Conservation (phyloP, 2,888 invertebrate species). For the Apoda limacodes region DNA sequence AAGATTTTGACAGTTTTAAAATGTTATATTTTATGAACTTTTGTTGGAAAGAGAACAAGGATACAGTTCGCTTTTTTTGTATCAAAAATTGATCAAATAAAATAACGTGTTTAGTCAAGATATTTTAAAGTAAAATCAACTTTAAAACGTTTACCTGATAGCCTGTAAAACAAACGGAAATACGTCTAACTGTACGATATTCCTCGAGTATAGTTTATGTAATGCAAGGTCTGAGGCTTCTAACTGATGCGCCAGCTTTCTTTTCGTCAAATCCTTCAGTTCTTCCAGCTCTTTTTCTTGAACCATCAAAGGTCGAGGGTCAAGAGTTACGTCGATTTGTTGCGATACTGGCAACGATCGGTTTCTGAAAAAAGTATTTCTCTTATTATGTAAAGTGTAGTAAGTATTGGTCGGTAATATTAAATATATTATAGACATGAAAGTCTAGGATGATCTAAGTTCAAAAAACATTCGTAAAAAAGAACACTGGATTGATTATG, state of each 20-base stretch:
- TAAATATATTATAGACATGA: too few species aligned
- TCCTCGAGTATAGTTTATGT: slow-evolving; percentile 73
- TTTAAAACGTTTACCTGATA: slow-evolving; percentile 63
- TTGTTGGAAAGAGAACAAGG: too few species aligned
- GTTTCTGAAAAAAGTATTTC: slow-evolving; percentile 68
- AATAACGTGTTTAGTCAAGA: not conserved
- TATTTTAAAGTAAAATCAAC: too few species aligned
- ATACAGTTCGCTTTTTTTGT: too few species aligned
- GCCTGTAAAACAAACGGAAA: slow-evolving; percentile 72
- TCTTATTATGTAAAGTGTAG: too few species aligned
- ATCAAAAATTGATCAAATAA: too few species aligned
- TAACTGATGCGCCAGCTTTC: slow-evolving; percentile 76
- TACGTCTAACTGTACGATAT: slow-evolving; percentile 74
- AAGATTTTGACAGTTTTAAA: too few species aligned
- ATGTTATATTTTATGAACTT: not conserved
- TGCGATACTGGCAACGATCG: slow-evolving; percentile 70
- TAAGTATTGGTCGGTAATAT: too few species aligned
- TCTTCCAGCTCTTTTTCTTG: slow-evolving; percentile 70
- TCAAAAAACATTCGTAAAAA: too few species aligned
- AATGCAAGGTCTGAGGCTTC: slow-evolving; percentile 75
- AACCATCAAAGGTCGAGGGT: slow-evolving; percentile 73
- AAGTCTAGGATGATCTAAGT: too few species aligned
- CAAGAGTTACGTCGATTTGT: slow-evolving; percentile 74
- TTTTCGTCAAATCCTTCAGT: slow-evolving; percentile 72
- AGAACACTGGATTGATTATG: too few species aligned